Conservation (phyloP, 2,888 invertebrate genomes). For the Rapana venosa region DNA sequence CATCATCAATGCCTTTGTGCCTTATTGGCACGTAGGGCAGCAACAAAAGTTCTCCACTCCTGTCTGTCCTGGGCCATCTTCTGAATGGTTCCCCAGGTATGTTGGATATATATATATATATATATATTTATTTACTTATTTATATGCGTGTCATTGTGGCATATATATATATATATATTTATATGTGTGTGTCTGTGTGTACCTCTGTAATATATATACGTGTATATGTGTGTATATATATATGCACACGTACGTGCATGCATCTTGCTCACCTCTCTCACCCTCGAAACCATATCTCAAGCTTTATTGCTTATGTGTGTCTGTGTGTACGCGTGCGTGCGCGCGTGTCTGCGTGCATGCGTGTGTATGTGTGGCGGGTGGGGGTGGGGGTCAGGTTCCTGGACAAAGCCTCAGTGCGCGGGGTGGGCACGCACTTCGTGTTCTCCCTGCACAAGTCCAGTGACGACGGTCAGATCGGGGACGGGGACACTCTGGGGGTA, state of each 20-base stretch:
- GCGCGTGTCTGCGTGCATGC: not conserved
- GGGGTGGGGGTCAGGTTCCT: slow-evolving; percentile 35
- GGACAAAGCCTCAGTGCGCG: slow-evolving; percentile 37
- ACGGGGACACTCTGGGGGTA: slow-evolving; percentile 41
- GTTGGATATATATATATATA: too few relatives aligned
- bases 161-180: not conserved
- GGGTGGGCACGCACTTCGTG: slow-evolving; percentile 41
- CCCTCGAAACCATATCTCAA: too few relatives aligned
- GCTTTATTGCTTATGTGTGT: not conserved
- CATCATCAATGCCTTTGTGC: too few relatives aligned
- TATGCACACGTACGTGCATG: not conserved
- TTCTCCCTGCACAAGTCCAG: slow-evolving; percentile 41
- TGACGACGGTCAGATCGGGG: slow-evolving; percentile 30
- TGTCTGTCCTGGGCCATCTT: too few relatives aligned
- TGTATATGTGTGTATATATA: not conserved
- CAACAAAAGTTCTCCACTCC: too few relatives aligned
- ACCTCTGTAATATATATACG: too few relatives aligned
- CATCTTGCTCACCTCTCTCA: too few relatives aligned
- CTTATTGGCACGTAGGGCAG: too few relatives aligned
- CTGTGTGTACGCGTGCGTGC: not conserved
- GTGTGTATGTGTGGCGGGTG: not conserved
- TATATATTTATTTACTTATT: too few relatives aligned
- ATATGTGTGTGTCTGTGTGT: too few relatives aligned
- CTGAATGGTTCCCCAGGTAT: too few relatives aligned
- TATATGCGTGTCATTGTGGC: not conserved